Evolutionary conservation across 2,888 invertebrate species (phyloP).

Genomic region (Cryptus viduatorius): DNA sequence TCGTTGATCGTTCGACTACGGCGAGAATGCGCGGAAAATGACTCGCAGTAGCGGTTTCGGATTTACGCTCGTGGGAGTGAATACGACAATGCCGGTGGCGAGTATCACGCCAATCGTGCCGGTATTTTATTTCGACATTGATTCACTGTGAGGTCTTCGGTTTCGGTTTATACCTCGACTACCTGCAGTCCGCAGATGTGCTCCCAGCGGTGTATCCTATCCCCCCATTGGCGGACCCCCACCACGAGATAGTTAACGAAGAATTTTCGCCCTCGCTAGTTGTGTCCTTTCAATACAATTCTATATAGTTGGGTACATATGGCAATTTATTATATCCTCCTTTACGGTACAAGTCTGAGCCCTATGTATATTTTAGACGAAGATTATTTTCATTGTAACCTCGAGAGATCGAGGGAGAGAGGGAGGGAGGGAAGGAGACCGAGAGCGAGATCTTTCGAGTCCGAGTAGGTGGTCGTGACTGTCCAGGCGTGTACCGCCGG

Average conservation of each 20-base stretch:
- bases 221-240: too few species aligned
- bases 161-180: conserved; percentile 22
- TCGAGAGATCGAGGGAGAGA: conserved; percentile 12
- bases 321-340: conserved; percentile 17
- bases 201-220: background rate
- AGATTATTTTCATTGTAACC: conserved; percentile 59
- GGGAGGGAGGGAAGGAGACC: conserved; percentile 12
- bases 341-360: background rate
- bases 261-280: background rate
- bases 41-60: too few species aligned
- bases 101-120: background rate
- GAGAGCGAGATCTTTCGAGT: background rate
- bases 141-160: conserved; percentile 25
- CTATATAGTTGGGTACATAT: conserved; percentile 9
- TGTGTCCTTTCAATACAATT: conserved; percentile 2
- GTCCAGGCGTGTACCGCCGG: conserved; percentile 30
- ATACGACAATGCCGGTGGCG: background rate
- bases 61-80: too few species aligned
- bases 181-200: conserved; percentile 35
- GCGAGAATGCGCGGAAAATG: too few species aligned
- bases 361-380: conserved; percentile 36
- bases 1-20: too few species aligned
- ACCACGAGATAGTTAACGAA: background rate
- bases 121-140: conserved; percentile 10
- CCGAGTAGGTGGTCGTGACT: conserved; percentile 41